phyloP scores from a whole-genome alignment of 2,888 invertebrate genomes.

The Chymomyza caudatula region DNA sequence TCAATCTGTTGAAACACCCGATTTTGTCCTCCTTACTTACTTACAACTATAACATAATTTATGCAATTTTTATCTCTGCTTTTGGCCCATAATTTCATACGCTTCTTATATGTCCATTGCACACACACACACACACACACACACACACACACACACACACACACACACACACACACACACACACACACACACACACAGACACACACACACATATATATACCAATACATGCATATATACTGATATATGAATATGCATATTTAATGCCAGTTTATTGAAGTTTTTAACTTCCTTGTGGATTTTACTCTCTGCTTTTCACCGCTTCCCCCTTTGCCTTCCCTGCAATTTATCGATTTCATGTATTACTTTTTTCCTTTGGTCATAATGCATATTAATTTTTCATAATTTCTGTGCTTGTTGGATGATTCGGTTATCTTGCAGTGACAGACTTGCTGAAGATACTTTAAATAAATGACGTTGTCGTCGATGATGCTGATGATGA shows the following conservation, averaged over 20 bases:
- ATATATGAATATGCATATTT: conserved; percentile 56
- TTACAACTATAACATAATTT: conserved; percentile 35
- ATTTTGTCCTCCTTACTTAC: not conserved
- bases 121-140: conserved; percentile 14
- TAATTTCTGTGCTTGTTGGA: conserved; percentile 38
- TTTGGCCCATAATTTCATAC: conserved; percentile 32
- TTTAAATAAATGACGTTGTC: conserved; percentile 49
- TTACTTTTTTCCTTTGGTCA: conserved; percentile 3
- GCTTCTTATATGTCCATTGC: conserved; percentile 3
- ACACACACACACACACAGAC: conserved; percentile 16
- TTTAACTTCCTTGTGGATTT: conserved; percentile 15
- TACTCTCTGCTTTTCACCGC: not conserved
- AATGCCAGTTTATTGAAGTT: conserved; percentile 49
- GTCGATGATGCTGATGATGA: not conserved
- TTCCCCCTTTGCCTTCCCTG: conserved; percentile 30
- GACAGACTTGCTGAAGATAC: not conserved
- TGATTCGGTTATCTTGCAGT: conserved; percentile 10
- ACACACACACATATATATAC: conserved; percentile 6
- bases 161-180: conserved; percentile 3
- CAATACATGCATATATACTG: not conserved
- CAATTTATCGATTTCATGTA: conserved; percentile 64
- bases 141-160: not conserved
- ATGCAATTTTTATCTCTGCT: conserved; percentile 29
- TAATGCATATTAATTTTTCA: conserved; percentile 50
- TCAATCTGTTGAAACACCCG: not conserved